Base-by-base conservation (phyloP, 2,888 invertebrate species). In the Hydrotaea cyrtoneurina region DNA sequence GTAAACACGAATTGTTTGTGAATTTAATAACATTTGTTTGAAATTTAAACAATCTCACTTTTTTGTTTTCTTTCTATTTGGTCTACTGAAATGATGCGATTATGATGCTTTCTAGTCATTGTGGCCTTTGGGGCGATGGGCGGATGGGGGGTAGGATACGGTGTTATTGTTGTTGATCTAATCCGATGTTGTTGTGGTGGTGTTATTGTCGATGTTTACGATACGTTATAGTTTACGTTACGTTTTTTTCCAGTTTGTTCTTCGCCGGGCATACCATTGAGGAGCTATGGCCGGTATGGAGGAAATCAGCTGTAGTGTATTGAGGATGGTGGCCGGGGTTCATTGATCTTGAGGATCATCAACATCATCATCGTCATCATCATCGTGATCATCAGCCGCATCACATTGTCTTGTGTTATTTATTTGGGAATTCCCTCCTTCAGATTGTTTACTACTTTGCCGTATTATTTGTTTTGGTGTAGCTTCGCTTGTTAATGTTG, bases 351-450 rank as follows among this genome's bases (percentile, higher is more conserved):
- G 87, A 73, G 66, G 36, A 55, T 66, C 55, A 50, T 59, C 64
- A 84, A 46, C 73, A 71, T 50, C 43, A 62, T 74, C 59, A 72
- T 77, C 57, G n/a, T n/a, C n/a, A n/a, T n/a, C n/a, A n/a, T n/a
- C n/a, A n/a, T n/a, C n/a, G n/a, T n/a, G 31, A 55, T 64, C 55
- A 39, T 59, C 66, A 82, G 57, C 74, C 55, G 57, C 43, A 64
- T 74, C 59, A 73, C 69, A 59, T 74, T 31, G 50, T 72, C 66
- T 57, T 46, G 66, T 19, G 73, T 62, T 74, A 85, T 90, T 89
- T 90, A 87, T 89, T 89, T 89, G 90, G 91, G 90, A 89, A 89
- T 90, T 90, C 90, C 90, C 90, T 87, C 78, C 46, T n/a, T 19
- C 66, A 55, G 59, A 55, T 77, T 83, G 80, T 80, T 80, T 80